Base-by-base conservation (phyloP, 2,888 invertebrate genomes). In the Ormia ochracea region DNA sequence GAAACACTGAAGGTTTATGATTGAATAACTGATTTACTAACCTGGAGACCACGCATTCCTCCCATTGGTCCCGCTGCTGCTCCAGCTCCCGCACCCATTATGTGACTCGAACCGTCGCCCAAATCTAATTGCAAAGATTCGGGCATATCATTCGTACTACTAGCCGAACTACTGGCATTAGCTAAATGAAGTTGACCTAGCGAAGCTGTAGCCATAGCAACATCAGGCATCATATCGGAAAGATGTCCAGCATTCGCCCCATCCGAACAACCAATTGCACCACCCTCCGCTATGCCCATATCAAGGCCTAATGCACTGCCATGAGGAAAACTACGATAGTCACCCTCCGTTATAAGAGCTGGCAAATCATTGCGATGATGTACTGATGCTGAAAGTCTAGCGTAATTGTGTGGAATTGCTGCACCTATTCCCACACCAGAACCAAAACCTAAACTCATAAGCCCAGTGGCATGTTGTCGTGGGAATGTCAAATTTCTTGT, bases 191-290 rank as follows among this genome's bases (percentile, higher is more conserved):
- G 91, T 88, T 92, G 95, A 5, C 91, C 94, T 86, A 92, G 92
- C 82, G 92, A 94, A 82, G 93, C 94, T 72, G 94, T 96, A 85
- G 96, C 96, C 96, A 96, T 96, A 14, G 96, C 96, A 84, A 97
- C 96, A 90, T 97, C 97, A 0, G 97, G 97, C 93, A 97, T 96
- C 85, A 94, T 94, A 81, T 96, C 96, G 21, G 94, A 93, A 80
- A 95, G 90, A 84, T 94, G 94, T 84, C 95, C 93, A 84, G 93
- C 92, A 41, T 92, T 92, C 87, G 81, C 82, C 19, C 92, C 92
- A 36, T 84, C 92, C 87, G 94, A 91, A 43, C 85, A 92, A 84
- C 93, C 92, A 50, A 92, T 91, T 87, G 84, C 86, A 82, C 82
- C 84, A 45, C 84, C 85, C n/a, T 81, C 84, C 28, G 84, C 86